Percentiles rank a stretch among this genome's conserved stretches.
These are phyloP conservation scores for Drosophila punjabiensis DNA, from an alignment of 1,140 invertebrate genomes.

Conservation along the genomic window DNA sequence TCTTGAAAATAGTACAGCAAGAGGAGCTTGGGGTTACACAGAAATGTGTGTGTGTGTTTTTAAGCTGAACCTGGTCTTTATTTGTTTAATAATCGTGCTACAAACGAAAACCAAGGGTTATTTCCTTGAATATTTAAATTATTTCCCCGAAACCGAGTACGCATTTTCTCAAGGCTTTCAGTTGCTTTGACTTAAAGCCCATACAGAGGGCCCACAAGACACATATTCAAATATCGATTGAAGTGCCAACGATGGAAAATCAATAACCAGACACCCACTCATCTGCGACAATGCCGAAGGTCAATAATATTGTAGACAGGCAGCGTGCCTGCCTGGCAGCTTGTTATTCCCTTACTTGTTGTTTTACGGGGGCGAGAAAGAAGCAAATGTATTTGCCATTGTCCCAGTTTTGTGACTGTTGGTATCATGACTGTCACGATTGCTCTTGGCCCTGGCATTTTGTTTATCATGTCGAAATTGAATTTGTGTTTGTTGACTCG, in stretches of 20 bases:
- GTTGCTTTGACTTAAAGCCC: constrained; percentile 43
- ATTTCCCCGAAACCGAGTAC: neutral
- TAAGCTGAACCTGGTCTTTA: neutral
- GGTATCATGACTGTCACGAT: constrained; percentile 63
- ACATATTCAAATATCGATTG: constrained; percentile 64
- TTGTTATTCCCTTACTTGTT: constrained; percentile 43
- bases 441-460: constrained; percentile 56
- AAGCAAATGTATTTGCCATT: constrained; percentile 49
- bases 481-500: constrained; percentile 76
- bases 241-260: constrained; percentile 50
- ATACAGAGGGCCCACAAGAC: neutral
- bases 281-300: constrained; percentile 63
- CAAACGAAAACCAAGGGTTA: neutral
- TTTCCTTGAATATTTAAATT: constrained; percentile 5
- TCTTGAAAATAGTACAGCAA: neutral
- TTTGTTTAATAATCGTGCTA: neutral
- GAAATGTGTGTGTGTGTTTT: neutral
- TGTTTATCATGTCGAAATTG: constrained; percentile 78
- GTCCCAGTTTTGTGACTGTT: constrained; percentile 48
- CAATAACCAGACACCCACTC: constrained; percentile 57
- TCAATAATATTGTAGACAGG: constrained; percentile 73
- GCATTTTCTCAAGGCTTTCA: constrained; percentile 13
- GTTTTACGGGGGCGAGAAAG: constrained; percentile 25
- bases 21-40: neutral
- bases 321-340: constrained; percentile 50